phyloP scores from a whole-genome alignment of 2,113 vertebrate species.

The Malaclemys terrapin region DNA sequence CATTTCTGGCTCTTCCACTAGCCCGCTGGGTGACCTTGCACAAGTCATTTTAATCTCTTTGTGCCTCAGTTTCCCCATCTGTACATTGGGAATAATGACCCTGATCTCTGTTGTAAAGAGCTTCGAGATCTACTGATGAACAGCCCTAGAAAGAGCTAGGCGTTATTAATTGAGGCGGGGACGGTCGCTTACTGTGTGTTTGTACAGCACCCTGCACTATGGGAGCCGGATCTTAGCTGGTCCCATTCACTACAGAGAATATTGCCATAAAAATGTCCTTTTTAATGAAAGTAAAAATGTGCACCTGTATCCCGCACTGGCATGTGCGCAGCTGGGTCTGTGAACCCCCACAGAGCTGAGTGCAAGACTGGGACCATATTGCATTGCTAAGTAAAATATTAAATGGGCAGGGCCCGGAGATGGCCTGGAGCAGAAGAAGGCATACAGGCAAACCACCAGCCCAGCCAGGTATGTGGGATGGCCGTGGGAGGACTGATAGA shows the following conservation, averaged over 20 bases:
- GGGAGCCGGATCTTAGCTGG: neutral
- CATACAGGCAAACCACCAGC: neutral
- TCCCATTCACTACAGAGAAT: neutral
- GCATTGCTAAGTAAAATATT: neutral
- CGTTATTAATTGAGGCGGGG: neutral
- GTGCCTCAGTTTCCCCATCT: neutral
- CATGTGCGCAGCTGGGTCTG: neutral
- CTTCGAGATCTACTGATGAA: neutral
- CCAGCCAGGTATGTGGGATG: no score
- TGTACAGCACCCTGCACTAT: neutral
- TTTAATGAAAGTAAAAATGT: neutral
- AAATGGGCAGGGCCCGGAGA: neutral
- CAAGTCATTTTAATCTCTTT: neutral
- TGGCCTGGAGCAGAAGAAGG: neutral
- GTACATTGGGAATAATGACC: neutral
- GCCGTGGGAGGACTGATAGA: no score
- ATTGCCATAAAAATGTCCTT: neutral
- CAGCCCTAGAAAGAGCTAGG: neutral
- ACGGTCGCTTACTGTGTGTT: neutral
- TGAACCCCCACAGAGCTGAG: neutral
- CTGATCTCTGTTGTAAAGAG: neutral
- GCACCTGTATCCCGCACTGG: neutral
- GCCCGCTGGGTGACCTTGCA: neutral
- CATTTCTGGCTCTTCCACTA: neutral
- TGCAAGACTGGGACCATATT: neutral